phyloP scores from a whole-genome alignment of 2,888 invertebrate genomes.

The Tortricodes alternella region DNA sequence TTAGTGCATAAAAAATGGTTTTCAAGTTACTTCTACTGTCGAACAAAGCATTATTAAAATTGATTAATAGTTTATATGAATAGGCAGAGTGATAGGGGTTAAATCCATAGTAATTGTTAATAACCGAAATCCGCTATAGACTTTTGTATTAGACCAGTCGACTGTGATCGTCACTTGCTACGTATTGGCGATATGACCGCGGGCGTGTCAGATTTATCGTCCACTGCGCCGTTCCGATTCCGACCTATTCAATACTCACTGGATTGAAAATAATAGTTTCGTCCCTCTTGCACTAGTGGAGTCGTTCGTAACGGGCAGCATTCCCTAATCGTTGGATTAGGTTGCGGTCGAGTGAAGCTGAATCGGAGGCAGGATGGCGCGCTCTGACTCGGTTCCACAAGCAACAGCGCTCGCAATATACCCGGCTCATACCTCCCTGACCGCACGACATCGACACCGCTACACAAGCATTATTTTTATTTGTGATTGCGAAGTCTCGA shows the following conservation, averaged over 20 bases:
- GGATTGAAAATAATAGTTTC: slow-evolving; percentile 29
- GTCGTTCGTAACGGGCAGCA: slow-evolving; percentile 20
- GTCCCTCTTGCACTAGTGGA: slow-evolving; percentile 29
- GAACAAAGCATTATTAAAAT: no score
- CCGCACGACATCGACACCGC: background rate
- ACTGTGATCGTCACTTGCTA: slow-evolving; percentile 23
- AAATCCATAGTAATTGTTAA: background rate
- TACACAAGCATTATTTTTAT: background rate
- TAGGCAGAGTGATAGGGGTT: no score
- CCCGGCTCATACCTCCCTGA: background rate
- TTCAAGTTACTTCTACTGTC: no score
- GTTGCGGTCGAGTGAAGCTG: slow-evolving; percentile 18
- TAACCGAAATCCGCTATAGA: background rate
- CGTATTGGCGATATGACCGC: slow-evolving; percentile 28
- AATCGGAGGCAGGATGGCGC: slow-evolving; percentile 16
- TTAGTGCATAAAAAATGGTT: no score
- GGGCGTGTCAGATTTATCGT: slow-evolving; percentile 27
- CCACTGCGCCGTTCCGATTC: slow-evolving; percentile 20
- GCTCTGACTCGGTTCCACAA: slow-evolving; percentile 8
- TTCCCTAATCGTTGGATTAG: slow-evolving; percentile 27
- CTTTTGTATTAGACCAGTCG: slow-evolving; percentile 8
- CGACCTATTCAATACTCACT: slow-evolving; percentile 26
- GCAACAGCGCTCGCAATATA: slow-evolving; percentile 7
- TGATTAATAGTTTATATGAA: no score
- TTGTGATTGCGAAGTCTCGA: slow-evolving; percentile 3